These are phyloP conservation scores for Pardalotus punctatus DNA, from an alignment of 2,113 vertebrate species.

Conservation along the genomic window DNA sequence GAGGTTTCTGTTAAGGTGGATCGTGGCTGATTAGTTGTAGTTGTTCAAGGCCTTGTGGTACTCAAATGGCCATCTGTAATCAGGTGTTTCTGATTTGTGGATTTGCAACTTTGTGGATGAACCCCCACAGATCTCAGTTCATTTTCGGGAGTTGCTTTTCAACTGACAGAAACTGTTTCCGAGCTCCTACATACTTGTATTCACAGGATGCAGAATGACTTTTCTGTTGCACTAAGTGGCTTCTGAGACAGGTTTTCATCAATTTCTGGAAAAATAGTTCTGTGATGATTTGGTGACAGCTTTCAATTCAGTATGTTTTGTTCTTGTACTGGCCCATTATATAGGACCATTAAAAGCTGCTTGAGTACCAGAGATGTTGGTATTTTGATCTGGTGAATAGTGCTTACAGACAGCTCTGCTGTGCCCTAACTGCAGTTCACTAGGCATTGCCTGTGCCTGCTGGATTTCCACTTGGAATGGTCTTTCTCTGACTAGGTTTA, in stretches of 20 bases:
- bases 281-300: neutral
- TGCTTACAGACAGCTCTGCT: neutral
- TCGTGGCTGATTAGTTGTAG: neutral
- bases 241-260: neutral
- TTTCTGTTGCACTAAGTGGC: neutral
- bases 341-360: neutral
- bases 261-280: neutral
- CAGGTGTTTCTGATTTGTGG: neutral
- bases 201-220: neutral
- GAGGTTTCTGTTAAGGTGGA: neutral
- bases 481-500: neutral
- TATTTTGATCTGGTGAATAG: neutral
- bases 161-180: neutral
- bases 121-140: neutral
- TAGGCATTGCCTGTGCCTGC: neutral
- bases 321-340: neutral
- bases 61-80: neutral
- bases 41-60: neutral
- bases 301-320: neutral
- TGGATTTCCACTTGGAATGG: neutral
- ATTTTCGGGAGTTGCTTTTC: neutral
- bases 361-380: neutral
- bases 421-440: neutral
- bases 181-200: neutral
- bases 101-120: neutral